Conservation (phyloP, 2,113 vertebrate species). For the Chiloscyllium plagiosum region DNA sequence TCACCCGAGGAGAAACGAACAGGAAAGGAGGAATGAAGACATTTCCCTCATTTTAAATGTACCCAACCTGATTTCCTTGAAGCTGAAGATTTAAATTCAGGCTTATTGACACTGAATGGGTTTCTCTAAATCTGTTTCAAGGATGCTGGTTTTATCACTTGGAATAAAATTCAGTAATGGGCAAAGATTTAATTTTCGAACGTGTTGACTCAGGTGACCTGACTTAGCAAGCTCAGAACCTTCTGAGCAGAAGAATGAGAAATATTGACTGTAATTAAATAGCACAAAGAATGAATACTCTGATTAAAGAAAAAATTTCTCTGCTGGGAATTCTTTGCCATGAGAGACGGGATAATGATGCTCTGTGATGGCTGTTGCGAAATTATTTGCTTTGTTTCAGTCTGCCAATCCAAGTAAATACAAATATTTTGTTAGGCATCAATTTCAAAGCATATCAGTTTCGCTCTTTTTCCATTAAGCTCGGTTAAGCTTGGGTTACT, state of each 20-base stretch:
- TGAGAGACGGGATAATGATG: neutral
- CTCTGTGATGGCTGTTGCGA: neutral
- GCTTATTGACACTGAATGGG: neutral
- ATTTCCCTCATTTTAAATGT: neutral
- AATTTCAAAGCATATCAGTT: neutral
- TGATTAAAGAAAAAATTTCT: neutral
- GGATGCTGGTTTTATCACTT: neutral
- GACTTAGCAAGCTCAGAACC: neutral
- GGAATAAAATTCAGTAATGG: neutral
- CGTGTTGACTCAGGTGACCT: neutral
- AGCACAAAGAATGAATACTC: neutral
- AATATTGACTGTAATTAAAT: neutral
- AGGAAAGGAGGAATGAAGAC: neutral
- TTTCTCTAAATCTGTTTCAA: neutral
- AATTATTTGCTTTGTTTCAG: neutral
- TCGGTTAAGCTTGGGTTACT: neutral
- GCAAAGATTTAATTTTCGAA: neutral
- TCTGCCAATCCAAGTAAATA: neutral
- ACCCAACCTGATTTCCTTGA: neutral
- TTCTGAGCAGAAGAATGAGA: neutral
- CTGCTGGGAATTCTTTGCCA: neutral
- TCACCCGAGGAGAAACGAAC: neutral
- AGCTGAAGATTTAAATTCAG: neutral
- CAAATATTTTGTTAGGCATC: neutral
- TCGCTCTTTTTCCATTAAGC: neutral